Conservation (phyloP, 2,797 vertebrate species). For the Morelia viridis region DNA sequence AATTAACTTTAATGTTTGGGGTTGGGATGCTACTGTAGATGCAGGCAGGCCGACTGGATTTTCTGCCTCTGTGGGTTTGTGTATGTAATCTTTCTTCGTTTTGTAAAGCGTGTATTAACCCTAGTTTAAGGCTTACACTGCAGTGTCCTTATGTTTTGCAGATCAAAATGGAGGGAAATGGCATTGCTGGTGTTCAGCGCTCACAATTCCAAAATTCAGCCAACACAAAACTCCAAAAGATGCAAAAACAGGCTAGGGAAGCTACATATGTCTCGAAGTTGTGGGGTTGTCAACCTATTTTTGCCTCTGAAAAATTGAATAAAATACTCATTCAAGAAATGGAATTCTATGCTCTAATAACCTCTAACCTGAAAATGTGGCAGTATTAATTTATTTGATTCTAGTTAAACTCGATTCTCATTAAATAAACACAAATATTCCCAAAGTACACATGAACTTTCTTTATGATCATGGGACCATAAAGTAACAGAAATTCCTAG, state of each 20-base stretch:
- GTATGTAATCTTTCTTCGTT: not conserved
- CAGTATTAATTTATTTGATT: not conserved
- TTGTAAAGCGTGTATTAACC: not conserved
- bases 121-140: not conserved
- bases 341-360: not conserved
- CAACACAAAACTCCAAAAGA: not conserved
- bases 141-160: not conserved
- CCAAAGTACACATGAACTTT: not conserved
- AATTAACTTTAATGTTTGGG: not conserved
- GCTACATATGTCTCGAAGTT: not conserved
- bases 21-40: not conserved
- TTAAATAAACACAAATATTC: not conserved
- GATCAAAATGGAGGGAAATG: not conserved
- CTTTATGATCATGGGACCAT: accelerated
- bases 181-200: not conserved
- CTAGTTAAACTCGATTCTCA: not conserved
- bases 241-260: not conserved
- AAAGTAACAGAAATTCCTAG: accelerated
- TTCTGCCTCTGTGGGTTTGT: not conserved
- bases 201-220: not conserved
- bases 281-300: not conserved
- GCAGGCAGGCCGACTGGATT: not conserved
- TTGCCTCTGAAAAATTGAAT: not conserved
- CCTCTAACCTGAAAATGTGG: not conserved
- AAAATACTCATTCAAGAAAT: not conserved